Base-by-base conservation (phyloP, 1,140 invertebrate genomes). In the Cepaea nemoralis region DNA sequence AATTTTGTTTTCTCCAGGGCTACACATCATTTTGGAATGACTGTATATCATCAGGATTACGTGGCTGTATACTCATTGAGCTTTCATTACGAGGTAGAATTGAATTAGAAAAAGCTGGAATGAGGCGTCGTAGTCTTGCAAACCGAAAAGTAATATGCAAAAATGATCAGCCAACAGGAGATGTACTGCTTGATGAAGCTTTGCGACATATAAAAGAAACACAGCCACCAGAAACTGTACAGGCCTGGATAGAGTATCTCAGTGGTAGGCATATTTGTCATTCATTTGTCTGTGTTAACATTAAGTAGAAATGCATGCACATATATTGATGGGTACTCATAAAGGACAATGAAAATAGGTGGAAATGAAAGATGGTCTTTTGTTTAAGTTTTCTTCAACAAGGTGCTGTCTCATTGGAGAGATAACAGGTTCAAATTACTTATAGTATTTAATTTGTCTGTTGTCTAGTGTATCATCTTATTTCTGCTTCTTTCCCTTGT, bases 11-110 rank as follows among this genome's bases (percentile, higher is more conserved):
- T 87, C 89, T 86, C 80, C 90, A 99, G 98, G 98, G 98, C 83
- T 99, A 99, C 92, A 99, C 98, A 89, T 99, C 98, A 59, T 99
- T 99, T 93, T 99, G 99, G 99, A 99, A 99, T 93, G 99, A 99
- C 92, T 99, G 98, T 92, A 99, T 99, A 94, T 99, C 98, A 85
- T 98, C 97, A 87, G 99, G 99, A 31, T 93, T 99, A 71, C 94
- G 99, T 89, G 98, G 99, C 81, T 99, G 98, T 92, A 99, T 99
- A 90, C 93, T 99, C 81, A 98, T 99, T 85, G 99, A 99, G 93
- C 93, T 99, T 80, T 97, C 96, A 14, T 92, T 99, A 70, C 93
- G 98, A 87, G 97, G 97, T 35, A 94, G 98, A 84, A 95, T 99
- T 78, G 98, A 99, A 93, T 93, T 99, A 82, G 99, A 99, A 93